Evolutionary conservation across 2,113 vertebrate genomes (phyloP).

Genomic region (Archocentrus centrarchus): DNA sequence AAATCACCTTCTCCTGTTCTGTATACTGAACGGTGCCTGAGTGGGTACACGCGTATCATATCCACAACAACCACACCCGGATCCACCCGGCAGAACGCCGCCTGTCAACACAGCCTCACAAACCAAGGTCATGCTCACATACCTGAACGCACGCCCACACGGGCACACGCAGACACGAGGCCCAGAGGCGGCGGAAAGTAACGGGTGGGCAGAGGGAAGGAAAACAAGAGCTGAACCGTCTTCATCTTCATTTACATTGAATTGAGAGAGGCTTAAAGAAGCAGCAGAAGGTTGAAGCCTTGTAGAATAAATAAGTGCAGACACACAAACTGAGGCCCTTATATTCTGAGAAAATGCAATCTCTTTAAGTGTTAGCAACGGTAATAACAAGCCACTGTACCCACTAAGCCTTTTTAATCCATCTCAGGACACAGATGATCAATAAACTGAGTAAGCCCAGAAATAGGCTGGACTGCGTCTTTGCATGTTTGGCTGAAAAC

Average conservation of each 20-base stretch:
- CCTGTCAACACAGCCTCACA: neutral
- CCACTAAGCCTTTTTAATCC: neutral
- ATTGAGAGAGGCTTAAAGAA: conserved; percentile 18
- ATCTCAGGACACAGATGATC: conserved; percentile 3
- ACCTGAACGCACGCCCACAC: neutral
- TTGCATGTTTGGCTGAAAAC: no score
- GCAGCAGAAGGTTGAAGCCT: neutral
- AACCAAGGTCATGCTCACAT: conserved; percentile 34
- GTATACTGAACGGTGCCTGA: conserved; percentile 1
- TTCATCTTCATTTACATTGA: conserved; percentile 51
- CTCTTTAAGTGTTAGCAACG: conserved; percentile 21
- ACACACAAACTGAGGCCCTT: conserved; percentile 14
- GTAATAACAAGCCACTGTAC: conserved; percentile 4
- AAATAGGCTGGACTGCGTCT: neutral
- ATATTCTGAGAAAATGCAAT: conserved; percentile 21
- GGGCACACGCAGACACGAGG: neutral
- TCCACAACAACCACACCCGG: neutral
- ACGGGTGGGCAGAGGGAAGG: conserved; percentile 16
- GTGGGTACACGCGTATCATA: neutral
- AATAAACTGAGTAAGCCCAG: neutral
- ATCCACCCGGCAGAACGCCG: conserved; percentile 12
- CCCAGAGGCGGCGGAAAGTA: conserved; percentile 20
- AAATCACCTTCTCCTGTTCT: conserved; percentile 10
- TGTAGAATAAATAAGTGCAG: conserved; percentile 17
- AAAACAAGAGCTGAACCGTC: conserved; percentile 21